These are phyloP conservation scores for Eristalis tenax DNA, from an alignment of 2,888 invertebrate genomes.

Conservation along the genomic window DNA sequence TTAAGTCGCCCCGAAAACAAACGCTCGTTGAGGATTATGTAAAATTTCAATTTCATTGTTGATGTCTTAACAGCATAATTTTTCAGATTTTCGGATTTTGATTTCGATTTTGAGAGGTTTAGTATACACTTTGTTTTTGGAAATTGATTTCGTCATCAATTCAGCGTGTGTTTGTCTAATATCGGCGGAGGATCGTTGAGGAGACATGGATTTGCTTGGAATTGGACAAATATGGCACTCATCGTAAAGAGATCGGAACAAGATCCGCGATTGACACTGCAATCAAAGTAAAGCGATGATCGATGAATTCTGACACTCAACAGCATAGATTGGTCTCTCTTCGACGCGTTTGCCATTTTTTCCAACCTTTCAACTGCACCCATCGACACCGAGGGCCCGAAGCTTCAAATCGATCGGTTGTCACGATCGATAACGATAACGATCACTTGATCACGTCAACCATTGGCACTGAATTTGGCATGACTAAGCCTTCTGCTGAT, in stretches of 20 bases:
- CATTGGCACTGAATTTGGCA: neutral
- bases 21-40: neutral
- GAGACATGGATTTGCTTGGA: neutral
- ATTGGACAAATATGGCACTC: no score
- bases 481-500: neutral
- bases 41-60: conserved; percentile 2
- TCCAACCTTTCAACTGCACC: neutral
- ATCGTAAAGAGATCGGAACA: no score
- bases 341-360: neutral
- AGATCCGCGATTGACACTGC: no score
- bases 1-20: neutral
- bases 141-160: neutral
- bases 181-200: neutral
- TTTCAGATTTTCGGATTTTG: neutral
- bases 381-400: neutral
- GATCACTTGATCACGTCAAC: conserved; percentile 8
- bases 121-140: neutral
- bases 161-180: neutral
- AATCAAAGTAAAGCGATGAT: no score
- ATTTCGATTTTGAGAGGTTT: neutral
- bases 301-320: no score
- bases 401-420: neutral
- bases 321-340: neutral
- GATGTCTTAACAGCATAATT: neutral
- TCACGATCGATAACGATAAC: neutral